Conservation (phyloP, 2,797 vertebrate species). For the Spea hammondii region DNA sequence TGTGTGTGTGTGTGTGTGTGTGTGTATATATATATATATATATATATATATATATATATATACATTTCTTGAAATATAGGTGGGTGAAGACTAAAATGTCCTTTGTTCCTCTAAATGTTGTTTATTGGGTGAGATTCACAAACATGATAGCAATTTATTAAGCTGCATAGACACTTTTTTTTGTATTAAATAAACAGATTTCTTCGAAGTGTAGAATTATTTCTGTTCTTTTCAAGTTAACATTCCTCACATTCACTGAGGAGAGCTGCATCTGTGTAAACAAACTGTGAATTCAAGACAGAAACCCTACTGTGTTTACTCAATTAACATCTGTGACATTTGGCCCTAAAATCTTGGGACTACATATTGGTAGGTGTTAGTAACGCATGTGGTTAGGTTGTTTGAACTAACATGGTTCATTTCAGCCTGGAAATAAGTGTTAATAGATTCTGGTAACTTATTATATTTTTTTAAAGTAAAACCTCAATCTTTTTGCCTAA, state of each 20-base stretch:
- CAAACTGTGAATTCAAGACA: conserved; percentile 67
- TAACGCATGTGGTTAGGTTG: conserved; percentile 66
- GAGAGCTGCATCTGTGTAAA: conserved; percentile 79
- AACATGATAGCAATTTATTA: conserved; percentile 9
- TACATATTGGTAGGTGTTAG: conserved; percentile 69
- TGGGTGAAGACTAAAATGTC: too few relatives aligned
- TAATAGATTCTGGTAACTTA: conserved; percentile 2
- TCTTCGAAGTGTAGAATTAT: conserved; percentile 30
- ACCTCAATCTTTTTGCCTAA: background rate
- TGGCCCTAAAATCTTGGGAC: conserved; percentile 62
- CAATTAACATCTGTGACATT: conserved; percentile 69
- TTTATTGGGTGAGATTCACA: too few relatives aligned
- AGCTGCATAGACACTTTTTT: conserved; percentile 33
- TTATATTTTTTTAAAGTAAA: background rate
- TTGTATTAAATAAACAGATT: conserved; percentile 40
- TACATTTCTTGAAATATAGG: too few relatives aligned
- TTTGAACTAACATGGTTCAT: conserved; percentile 61
- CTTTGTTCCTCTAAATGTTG: too few relatives aligned
- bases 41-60: too few relatives aligned
- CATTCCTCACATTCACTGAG: conserved; percentile 77
- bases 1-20: too few relatives aligned
- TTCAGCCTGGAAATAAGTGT: conserved; percentile 21
- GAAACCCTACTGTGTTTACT: conserved; percentile 69
- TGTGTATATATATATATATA: too few relatives aligned
- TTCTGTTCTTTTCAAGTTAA: conserved; percentile 59